Conservation (phyloP, 2,797 vertebrate species). For the Momotus momota region DNA sequence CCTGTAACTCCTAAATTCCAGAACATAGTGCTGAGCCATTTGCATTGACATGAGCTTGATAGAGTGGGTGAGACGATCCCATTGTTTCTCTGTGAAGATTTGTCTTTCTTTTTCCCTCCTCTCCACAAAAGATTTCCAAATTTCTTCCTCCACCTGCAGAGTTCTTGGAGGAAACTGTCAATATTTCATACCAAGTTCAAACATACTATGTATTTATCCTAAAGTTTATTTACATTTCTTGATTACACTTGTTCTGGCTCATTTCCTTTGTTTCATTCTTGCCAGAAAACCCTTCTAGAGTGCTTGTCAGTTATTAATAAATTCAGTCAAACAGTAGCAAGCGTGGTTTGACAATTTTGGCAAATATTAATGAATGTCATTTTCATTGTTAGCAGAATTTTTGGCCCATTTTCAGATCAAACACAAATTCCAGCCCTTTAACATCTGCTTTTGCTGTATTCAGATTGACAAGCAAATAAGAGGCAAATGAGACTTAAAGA, state of each 20-base stretch:
- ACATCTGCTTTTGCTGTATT: slow-evolving; percentile 46
- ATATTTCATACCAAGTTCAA: slow-evolving; percentile 76
- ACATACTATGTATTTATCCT: slow-evolving; percentile 53
- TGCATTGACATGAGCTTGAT: neutral
- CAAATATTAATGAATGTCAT: slow-evolving; percentile 53
- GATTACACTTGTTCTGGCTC: slow-evolving; percentile 68
- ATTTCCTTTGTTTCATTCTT: slow-evolving; percentile 76
- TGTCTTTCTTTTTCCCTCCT: slow-evolving; percentile 2
- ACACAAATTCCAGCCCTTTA: slow-evolving; percentile 45
- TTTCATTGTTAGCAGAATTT: slow-evolving; percentile 71
- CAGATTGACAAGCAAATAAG: neutral
- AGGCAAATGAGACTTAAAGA: neutral
- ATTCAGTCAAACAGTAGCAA: slow-evolving; percentile 72
- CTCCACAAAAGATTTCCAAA: neutral
- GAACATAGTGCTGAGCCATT: neutral
- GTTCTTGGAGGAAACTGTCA: slow-evolving; percentile 63
- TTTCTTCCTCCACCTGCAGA: slow-evolving; percentile 63
- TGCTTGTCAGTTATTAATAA: slow-evolving; percentile 76
- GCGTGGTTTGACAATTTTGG: slow-evolving; percentile 29
- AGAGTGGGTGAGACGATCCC: neutral
- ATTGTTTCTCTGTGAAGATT: slow-evolving; percentile 12
- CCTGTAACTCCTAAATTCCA: neutral
- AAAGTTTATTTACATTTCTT: slow-evolving; percentile 78
- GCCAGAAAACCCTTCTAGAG: slow-evolving; percentile 61
- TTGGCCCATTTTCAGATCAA: slow-evolving; percentile 7